Percentiles rank a stretch among this genome's conserved stretches.
Evolutionary conservation across 2,113 vertebrate genomes (phyloP).

Genomic region (Ptilonorhynchus violaceus): DNA sequence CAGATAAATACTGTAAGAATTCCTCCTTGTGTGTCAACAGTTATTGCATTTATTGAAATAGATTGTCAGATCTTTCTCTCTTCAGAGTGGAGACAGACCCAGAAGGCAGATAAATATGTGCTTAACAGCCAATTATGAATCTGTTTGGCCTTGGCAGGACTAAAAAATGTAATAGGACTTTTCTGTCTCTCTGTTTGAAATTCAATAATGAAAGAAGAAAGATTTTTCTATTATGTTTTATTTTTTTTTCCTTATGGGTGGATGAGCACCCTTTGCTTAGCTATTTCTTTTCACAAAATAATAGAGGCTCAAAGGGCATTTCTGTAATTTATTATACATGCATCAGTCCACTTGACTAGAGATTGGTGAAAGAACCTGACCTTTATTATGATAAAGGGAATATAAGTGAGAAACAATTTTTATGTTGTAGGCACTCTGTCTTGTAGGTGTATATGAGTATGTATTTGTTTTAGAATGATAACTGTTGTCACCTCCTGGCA

Average conservation of each 20-base stretch:
- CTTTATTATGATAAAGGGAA: neutral
- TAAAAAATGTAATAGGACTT: neutral
- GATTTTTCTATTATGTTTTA: neutral
- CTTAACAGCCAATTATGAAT: conserved; percentile 38
- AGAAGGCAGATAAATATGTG: conserved; percentile 19
- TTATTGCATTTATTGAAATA: conserved; percentile 8
- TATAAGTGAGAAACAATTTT: neutral
- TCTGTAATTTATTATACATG: conserved; percentile 26
- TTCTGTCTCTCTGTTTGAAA: neutral
- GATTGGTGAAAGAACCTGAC: neutral
- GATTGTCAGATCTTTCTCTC: conserved; percentile 1
- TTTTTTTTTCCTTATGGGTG: neutral
- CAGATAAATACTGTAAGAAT: neutral
- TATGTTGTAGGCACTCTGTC: neutral
- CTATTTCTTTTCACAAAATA: conserved; percentile 7
- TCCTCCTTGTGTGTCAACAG: neutral
- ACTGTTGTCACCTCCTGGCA: neutral
- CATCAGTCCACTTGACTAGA: neutral
- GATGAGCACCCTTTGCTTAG: conserved; percentile 7
- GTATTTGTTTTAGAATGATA: neutral
- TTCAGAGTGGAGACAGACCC: neutral
- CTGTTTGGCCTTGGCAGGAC: neutral
- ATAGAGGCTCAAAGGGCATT: neutral
- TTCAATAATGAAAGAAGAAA: neutral
- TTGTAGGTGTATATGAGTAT: neutral